Evolutionary conservation across 1,140 invertebrate species (phyloP).

Genomic region (Macrobrachium nipponense): DNA sequence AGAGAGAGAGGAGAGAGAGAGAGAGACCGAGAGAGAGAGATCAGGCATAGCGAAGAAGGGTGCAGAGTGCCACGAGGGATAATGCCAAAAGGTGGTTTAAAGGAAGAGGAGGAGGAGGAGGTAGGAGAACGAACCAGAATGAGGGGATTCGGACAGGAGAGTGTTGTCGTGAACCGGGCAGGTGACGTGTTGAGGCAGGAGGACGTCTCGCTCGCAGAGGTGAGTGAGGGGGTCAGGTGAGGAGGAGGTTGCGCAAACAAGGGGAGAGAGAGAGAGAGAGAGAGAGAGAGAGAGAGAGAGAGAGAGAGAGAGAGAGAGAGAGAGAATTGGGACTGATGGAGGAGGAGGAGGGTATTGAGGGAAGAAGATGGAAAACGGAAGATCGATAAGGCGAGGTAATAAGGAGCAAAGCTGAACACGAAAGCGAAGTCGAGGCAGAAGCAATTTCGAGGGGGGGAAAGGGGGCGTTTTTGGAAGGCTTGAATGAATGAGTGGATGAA

Average conservation of each 20-base stretch:
- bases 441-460: neutral
- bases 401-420: neutral
- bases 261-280: neutral
- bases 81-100: neutral
- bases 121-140: neutral
- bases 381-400: neutral
- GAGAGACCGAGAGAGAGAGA: neutral
- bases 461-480: neutral
- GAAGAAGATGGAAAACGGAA: neutral
- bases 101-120: neutral
- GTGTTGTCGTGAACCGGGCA: neutral
- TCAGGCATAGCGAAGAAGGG: neutral
- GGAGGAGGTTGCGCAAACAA: no score
- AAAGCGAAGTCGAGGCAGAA: neutral
- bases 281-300: conserved; percentile 4
- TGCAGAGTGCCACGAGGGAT: neutral
- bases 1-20: neutral
- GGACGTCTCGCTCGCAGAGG: neutral
- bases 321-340: neutral
- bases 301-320: neutral
- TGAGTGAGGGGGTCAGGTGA: no score
- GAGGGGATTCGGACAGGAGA: neutral
- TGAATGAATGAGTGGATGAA: neutral
- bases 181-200: neutral
- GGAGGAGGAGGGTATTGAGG: neutral